Conservation (phyloP, 2,113 vertebrate genomes). For the Salvelinus sp. region DNA sequence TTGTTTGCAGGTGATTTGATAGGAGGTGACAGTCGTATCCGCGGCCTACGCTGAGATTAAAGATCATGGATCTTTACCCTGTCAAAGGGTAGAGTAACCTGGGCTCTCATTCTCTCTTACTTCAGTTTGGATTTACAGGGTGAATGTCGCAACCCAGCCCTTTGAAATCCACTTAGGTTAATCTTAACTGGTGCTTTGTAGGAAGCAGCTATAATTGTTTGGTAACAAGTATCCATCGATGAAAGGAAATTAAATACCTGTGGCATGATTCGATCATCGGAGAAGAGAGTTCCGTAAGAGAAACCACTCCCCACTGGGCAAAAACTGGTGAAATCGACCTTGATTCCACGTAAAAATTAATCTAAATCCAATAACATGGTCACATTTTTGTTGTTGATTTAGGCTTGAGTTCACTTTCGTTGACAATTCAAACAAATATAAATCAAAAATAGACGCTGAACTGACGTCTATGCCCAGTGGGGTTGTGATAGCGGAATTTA, state of each 20-base stretch:
- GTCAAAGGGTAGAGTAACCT: slow-evolving; percentile 32
- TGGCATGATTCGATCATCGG: background rate
- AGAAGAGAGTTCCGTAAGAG: slow-evolving; percentile 33
- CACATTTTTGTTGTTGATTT: no score
- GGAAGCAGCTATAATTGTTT: slow-evolving; percentile 52
- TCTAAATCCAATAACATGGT: no score
- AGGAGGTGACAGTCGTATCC: slow-evolving; percentile 22
- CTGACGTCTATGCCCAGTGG: no score
- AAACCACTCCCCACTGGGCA: slow-evolving; percentile 15
- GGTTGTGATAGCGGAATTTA: background rate
- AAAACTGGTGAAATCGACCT: no score
- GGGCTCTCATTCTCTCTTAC: slow-evolving; percentile 39
- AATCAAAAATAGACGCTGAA: no score
- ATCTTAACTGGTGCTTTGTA: slow-evolving; percentile 38
- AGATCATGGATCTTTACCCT: no score
- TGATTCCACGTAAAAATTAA: no score
- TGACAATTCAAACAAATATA: no score
- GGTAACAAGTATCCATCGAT: slow-evolving; percentile 41
- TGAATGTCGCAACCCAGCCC: slow-evolving; percentile 40
- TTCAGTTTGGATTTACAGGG: slow-evolving; percentile 16
- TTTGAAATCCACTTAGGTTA: slow-evolving; percentile 62
- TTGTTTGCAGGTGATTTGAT: slow-evolving; percentile 24
- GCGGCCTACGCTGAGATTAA: slow-evolving; percentile 29
- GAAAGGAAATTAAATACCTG: slow-evolving; percentile 1
- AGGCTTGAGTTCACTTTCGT: no score